Conservation (phyloP, 2,797 vertebrate species). For the Chaenodraco wilsoni region DNA sequence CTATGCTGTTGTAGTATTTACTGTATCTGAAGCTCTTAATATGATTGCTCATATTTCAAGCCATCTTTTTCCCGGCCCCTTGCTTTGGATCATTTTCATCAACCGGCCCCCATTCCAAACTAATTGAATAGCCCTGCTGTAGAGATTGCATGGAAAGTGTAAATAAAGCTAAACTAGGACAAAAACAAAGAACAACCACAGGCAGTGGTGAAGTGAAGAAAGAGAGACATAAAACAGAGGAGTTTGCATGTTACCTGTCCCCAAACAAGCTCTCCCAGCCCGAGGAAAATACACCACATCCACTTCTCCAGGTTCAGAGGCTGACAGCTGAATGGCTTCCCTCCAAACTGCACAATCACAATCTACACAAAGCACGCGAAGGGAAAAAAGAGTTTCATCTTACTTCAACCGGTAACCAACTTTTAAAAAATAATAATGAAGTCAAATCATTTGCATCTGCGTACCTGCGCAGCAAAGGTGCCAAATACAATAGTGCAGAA, state of each 20-base stretch:
- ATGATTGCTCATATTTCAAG: too few species aligned
- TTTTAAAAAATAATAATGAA: not conserved
- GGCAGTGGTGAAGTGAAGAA: not conserved
- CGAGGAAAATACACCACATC: slow-evolving; percentile 99
- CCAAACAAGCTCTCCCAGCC: slow-evolving; percentile 97
- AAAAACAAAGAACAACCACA: slow-evolving; percentile 6
- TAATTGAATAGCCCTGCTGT: too few species aligned
- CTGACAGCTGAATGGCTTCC: slow-evolving; percentile 97
- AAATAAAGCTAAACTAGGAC: not conserved
- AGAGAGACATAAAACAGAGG: slow-evolving; percentile 26
- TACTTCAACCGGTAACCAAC: not conserved
- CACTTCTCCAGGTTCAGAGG: slow-evolving; percentile 95
- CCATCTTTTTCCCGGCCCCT: too few species aligned
- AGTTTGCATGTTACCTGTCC: slow-evolving; percentile 90
- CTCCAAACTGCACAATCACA: slow-evolving; percentile 96
- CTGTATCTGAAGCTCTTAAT: too few species aligned
- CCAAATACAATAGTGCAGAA: slow-evolving; percentile 97
- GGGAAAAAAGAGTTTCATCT: not conserved
- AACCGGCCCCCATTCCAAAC: too few species aligned
- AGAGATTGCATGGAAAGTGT: slow-evolving; percentile 3
- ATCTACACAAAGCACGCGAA: slow-evolving; percentile 82
- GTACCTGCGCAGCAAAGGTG: slow-evolving; percentile 94
- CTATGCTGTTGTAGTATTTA: too few species aligned
- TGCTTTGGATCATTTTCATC: too few species aligned
- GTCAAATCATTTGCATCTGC: not conserved